Base-by-base conservation (phyloP, 2,888 invertebrate genomes). In the Lasioglossum zephyrum region DNA sequence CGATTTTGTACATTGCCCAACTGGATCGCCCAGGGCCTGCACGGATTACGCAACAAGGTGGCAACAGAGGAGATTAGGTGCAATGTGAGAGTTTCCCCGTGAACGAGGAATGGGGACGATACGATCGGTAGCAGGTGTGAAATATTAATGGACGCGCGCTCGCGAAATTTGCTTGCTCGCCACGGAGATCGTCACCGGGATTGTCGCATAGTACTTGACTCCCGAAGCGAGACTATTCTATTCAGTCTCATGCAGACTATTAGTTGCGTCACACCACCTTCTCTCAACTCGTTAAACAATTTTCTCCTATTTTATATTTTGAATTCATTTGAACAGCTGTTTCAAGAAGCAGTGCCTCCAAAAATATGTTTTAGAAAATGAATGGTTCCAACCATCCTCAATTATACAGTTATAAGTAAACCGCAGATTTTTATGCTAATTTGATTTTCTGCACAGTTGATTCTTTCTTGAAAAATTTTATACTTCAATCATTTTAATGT, bases 81-180 rank as follows among this genome's bases (percentile, higher is more conserved):
- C 72, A 53, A 85, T 75, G 85, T 77, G 85, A 85, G 86, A 87
- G 87, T 77, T n/a, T 39, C 77, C 74, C 57, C 73, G 31, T 22
- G 74, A 78, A 82, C 75, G 57, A 84, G 85, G 49, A 85, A 88
- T 74, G 81, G n/a, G 72, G 82, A 78, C 81, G 53, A 47, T 77
- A 80, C 73, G 60, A 26, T 31, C 41, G 44, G 49, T 80, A 63
- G 60, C 72, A 74, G 39, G 70, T 74, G 74, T 82, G 77, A 85
- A 82, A 87, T 86, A 86, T 88, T 82, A 60, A 78, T 81, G 81
- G 79, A 47, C 60, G 26, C 44, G 13, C 11, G 36, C 44, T 44
- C 74, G 81, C 66, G 49, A 72, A 77, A 79, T 79, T 78, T 39
- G 39, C 60, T 77, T 77, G 69, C 82, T n/a, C 41, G 66, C 70